Evolutionary conservation across 2,888 invertebrate species (phyloP).

Genomic region (Tiliacea aurago): DNA sequence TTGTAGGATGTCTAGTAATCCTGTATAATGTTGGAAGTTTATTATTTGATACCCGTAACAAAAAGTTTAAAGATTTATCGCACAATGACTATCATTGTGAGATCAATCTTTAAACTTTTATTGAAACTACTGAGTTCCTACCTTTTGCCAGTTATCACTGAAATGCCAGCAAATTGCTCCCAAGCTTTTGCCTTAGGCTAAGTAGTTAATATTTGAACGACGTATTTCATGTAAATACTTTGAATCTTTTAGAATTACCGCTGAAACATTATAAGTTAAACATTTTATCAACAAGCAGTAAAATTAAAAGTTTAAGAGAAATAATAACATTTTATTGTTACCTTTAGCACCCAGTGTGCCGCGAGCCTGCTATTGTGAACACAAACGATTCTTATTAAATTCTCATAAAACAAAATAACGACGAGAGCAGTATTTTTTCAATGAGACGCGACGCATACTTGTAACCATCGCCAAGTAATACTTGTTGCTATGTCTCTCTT

Average conservation of each 20-base stretch:
- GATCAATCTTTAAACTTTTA: not conserved
- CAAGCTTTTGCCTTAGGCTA: not conserved
- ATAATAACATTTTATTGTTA: slow-evolving; percentile 28
- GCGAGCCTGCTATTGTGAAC: slow-evolving; percentile 29
- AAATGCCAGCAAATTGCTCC: not conserved
- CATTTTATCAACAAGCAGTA: slow-evolving; percentile 35
- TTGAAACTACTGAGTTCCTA: not conserved
- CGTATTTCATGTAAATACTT: slow-evolving; percentile 5
- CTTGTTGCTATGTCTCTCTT: slow-evolving; percentile 39
- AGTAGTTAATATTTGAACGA: slow-evolving; percentile 9
- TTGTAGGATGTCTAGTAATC: not conserved
- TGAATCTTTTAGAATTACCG: not conserved
- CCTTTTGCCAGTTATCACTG: too few species aligned
- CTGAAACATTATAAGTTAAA: slow-evolving; percentile 9
- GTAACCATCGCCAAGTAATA: slow-evolving; percentile 32
- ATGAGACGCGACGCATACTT: slow-evolving; percentile 35
- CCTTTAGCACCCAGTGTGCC: slow-evolving; percentile 27
- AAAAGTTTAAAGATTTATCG: too few species aligned
- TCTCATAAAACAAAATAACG: slow-evolving; percentile 69
- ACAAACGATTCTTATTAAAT: slow-evolving; percentile 67
- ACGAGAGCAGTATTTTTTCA: slow-evolving; percentile 54
- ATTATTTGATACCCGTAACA: not conserved
- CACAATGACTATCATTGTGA: too few species aligned
- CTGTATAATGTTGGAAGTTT: too few species aligned
- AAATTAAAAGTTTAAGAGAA: slow-evolving; percentile 31